Evolutionary conservation across 2,113 vertebrate genomes (phyloP), one percentile per base, ranked within the genome.

Genomic region (Epinephelus lanceolatus): DNA sequence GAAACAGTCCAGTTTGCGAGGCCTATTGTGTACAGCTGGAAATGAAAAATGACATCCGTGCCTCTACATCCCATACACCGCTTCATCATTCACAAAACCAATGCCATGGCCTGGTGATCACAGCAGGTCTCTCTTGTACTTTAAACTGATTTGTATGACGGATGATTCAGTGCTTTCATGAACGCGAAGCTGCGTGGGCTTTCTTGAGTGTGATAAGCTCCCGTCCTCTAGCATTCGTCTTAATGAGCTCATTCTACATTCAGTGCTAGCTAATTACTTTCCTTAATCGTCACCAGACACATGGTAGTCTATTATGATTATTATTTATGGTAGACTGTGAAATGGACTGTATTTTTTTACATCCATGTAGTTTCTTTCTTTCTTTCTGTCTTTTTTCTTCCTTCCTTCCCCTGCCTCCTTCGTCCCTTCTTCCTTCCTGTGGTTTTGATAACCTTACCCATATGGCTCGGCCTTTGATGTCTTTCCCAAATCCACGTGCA

Each of bases 381-480:
- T 69, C 37, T 81, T 33, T 59, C 21, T 62, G 5, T 25, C 47
- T 53, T 18, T 45, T 33, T 68, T n/a, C 15, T 30, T 71, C 15
- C 52, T 27, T 51, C 23, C 4, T 37, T 53, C 68, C 15, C 27
- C 40, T 73, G 66, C 49, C 23, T 52, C 30, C 6, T 40, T 49
- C 9, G 12, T 55, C 72, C 33, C 23, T 27, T 69, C 69, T 75
- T 79, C 57, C 74, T 86, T 70, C 84, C 89, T 87, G 69, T 88
- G 73, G 80, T 72, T 82, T 73, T 51, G 60, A 78, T 85, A 86
- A 88, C 83, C 81, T 70, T 74, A 80, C 80, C 90, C 89, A 93
- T 91, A 93, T 94, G 93, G 86, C 85, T 21, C 9, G 0, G 73
- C 78, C 91, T 92, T 92, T 92, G 92, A 92, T 83, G 90, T 90